Base-by-base conservation (phyloP, 2,113 vertebrate genomes). In the Pterophyllum scalare region DNA sequence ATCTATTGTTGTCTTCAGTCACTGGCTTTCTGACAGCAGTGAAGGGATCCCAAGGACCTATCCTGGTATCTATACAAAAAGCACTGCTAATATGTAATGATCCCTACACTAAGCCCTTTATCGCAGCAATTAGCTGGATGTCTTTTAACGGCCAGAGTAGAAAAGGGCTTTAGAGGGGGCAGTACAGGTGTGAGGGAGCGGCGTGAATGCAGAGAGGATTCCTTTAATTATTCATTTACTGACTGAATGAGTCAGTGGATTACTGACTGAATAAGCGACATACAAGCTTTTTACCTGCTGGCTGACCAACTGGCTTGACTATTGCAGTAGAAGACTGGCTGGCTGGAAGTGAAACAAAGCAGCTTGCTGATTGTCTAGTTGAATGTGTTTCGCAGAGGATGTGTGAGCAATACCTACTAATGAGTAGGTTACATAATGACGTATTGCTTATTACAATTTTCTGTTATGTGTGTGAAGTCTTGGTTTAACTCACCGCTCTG, bases 81-180 rank as follows among this genome's bases (percentile, higher is more conserved):
- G 88, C 85, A 87, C 89, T 79, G 77, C 90, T 94, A 93, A 92
- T 94, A 92, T 92, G 91, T 86, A 92, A 90, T 87, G 90, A 94
- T 95, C 87, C 92, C 81, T 86, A 75, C 31, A 35, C 90, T 95
- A 95, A 94, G 93, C 93, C 89, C 65, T 94, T 94, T 94, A 95
- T 95, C 93, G 24, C 84, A n/a, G 90, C 91, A 95, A 95, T 95
- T 95, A 95, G 93, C 91, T 5, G 89, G 60, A 82, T 92, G 90
- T 90, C 92, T 93, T 82, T 82, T 89, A 89, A 90, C 79, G 79
- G 90, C 87, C 72, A 54, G 75, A 88, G 90, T 82, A 93, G 90
- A 87, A 88, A 88, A 81, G 78, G 84, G 92, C 86, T 90, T 93
- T 89, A 87, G 62, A 81, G 85, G 56, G 88, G 81, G 85, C 83